Evolutionary conservation across 1,140 invertebrate species (phyloP).

Genomic region (Drosophila ercepeae): DNA sequence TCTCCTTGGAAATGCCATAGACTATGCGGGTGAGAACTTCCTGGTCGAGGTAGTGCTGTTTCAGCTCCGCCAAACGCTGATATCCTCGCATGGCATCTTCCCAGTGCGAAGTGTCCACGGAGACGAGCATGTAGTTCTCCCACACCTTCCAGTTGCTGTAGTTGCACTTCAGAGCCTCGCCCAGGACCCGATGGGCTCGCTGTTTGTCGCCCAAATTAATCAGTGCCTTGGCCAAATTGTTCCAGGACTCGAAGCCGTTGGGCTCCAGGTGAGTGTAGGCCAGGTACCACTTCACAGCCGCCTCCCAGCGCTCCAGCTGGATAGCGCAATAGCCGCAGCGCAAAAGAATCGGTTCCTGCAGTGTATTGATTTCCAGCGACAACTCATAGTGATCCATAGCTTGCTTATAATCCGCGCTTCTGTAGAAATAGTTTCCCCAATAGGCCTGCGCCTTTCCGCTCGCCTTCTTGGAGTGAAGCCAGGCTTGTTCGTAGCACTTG

Average conservation of each 20-base stretch:
- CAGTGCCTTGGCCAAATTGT: slow-evolving; percentile 97
- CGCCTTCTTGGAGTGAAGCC: slow-evolving; percentile 92
- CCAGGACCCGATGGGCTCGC: slow-evolving; percentile 91
- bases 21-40: slow-evolving; percentile 91
- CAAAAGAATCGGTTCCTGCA: slow-evolving; percentile 93
- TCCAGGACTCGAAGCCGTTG: slow-evolving; percentile 98
- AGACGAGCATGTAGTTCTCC: slow-evolving; percentile 96
- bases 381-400: slow-evolving; percentile 91
- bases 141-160: slow-evolving; percentile 98
- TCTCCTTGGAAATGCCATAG: slow-evolving; percentile 88
- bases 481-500: slow-evolving; percentile 94
- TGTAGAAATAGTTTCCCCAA: slow-evolving; percentile 92
- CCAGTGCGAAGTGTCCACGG: slow-evolving; percentile 90
- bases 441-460: slow-evolving; percentile 92
- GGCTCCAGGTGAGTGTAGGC: slow-evolving; percentile 94
- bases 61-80: slow-evolving; percentile 93
- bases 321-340: slow-evolving; percentile 94
- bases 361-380: slow-evolving; percentile 92
- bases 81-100: slow-evolving; percentile 92
- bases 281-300: slow-evolving; percentile 93
- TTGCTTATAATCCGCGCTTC: slow-evolving; percentile 89
- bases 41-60: slow-evolving; percentile 91
- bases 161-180: slow-evolving; percentile 96
- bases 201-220: slow-evolving; percentile 93
- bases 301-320: slow-evolving; percentile 91